Percentiles rank a stretch among this genome's conserved stretches.
These are phyloP conservation scores for Siphonodentalium dalli DNA, from an alignment of 2,888 invertebrate species.

Conservation along the genomic window DNA sequence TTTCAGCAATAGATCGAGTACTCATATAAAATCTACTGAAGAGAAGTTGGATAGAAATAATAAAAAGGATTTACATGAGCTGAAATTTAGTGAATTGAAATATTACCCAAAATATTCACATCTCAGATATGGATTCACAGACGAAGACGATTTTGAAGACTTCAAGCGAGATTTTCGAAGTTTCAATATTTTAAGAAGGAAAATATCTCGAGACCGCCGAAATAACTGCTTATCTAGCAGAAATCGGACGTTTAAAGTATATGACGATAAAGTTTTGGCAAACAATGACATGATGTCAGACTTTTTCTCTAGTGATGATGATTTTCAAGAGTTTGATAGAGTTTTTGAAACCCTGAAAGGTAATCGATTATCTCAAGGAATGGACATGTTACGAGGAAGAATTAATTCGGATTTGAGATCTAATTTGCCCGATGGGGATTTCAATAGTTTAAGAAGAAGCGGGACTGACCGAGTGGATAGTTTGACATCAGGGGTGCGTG, in stretches of 20 bases:
- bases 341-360: slow-evolving; percentile 54
- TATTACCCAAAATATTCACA: slow-evolving; percentile 36
- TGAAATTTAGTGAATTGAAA: slow-evolving; percentile 34
- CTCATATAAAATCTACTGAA: no score
- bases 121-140: slow-evolving; percentile 45
- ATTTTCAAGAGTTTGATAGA: slow-evolving; percentile 56
- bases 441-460: no score
- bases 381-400: slow-evolving; percentile 34
- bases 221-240: background rate
- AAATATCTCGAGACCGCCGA: slow-evolving; percentile 22
- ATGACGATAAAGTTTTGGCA: no score
- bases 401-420: no score
- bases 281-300: no score
- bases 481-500: no score
- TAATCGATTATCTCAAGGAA: slow-evolving; percentile 35
- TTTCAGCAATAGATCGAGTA: slow-evolving; percentile 18
- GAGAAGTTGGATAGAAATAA: background rate
- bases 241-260: no score
- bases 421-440: no score
- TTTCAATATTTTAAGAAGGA: slow-evolving; percentile 33
- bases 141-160: slow-evolving; percentile 55
- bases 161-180: slow-evolving; percentile 50
- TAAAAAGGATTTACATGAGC: slow-evolving; percentile 29
- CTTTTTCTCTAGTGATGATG: slow-evolving; percentile 53
- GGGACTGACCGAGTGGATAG: no score